These are phyloP conservation scores for Neodiprion lecontei DNA, from an alignment of 1,140 invertebrate genomes.

Conservation along the genomic window DNA sequence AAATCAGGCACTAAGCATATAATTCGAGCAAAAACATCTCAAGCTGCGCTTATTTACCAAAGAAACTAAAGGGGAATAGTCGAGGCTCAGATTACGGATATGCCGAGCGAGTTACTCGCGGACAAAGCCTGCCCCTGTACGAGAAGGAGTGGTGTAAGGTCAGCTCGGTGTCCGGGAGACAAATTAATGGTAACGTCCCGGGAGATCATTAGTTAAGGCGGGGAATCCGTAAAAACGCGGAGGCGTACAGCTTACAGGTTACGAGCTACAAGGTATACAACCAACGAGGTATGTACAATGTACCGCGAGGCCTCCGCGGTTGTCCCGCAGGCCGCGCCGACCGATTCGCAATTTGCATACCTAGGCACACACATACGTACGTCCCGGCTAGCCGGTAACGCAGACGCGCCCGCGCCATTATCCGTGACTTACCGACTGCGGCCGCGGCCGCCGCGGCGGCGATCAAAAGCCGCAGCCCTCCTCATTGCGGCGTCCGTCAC, in stretches of 20 bases:
- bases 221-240: neutral
- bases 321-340: neutral
- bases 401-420: neutral
- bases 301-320: neutral
- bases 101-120: neutral
- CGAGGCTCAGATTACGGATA: no score
- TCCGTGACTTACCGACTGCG: no score
- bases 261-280: neutral
- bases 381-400: neutral
- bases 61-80: no score
- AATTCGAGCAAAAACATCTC: no score
- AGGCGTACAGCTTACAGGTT: neutral
- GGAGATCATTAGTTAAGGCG: neutral
- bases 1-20: no score
- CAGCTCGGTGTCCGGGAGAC: neutral
- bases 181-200: conserved; percentile 14
- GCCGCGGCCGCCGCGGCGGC: no score
- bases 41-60: no score
- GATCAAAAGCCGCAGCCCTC: no score
- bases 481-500: no score
- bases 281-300: neutral
- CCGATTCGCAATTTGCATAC: neutral
- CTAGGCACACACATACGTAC: neutral
- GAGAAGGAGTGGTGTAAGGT: neutral
- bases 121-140: neutral